Percentiles rank a stretch among this genome's conserved stretches.
phyloP scores from a whole-genome alignment of 2,797 vertebrate genomes.

The Periophthalmus magnuspinnatus region DNA sequence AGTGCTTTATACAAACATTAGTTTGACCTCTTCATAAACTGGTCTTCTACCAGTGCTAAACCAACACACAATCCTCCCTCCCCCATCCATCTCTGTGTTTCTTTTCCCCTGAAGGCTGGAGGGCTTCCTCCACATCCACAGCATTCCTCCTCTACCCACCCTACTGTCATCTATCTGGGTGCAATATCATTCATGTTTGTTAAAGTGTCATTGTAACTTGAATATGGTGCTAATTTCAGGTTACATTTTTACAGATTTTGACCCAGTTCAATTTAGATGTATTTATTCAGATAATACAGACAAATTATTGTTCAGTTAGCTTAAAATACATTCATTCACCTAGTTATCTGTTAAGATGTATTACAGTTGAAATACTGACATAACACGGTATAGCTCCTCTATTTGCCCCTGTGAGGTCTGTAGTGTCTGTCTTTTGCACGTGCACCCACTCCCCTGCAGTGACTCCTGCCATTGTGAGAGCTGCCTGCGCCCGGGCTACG shows the following conservation, averaged over 20 bases:
- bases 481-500: conserved; percentile 68
- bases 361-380: background rate
- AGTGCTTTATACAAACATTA: conserved; percentile 38
- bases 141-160: conserved; percentile 51
- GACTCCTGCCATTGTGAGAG: conserved; percentile 74
- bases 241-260: background rate
- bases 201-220: background rate
- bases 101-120: conserved; percentile 51
- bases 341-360: background rate
- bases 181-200: background rate
- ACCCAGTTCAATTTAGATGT: background rate
- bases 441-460: conserved; percentile 42
- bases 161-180: conserved; percentile 51
- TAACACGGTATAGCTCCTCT: background rate
- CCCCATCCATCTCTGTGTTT: conserved; percentile 47
- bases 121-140: conserved; percentile 54
- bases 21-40: conserved; percentile 56
- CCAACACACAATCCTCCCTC: conserved; percentile 35
- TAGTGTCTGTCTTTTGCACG: conserved; percentile 45
- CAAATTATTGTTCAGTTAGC: background rate
- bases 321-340: background rate
- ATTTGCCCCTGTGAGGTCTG: conserved; percentile 53
- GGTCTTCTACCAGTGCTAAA: conserved; percentile 29
- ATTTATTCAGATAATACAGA: no score
- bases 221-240: background rate